Conservation (phyloP, 2,888 invertebrate genomes). For the Nebria brevicollis region DNA sequence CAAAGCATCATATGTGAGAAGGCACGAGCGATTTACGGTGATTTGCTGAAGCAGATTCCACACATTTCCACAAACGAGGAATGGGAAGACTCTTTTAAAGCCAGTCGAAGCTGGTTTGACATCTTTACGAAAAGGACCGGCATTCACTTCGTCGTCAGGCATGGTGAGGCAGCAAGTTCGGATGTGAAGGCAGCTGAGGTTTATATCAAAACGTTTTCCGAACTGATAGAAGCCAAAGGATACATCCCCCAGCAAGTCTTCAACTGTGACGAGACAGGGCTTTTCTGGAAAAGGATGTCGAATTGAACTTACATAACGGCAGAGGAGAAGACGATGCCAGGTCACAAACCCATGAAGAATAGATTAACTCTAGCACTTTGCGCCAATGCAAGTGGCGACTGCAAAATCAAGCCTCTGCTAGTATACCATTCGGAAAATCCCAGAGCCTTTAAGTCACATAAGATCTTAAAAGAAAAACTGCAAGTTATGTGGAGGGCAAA, state of each 20-base stretch:
- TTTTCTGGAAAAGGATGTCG: constrained; percentile 51
- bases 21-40: background rate
- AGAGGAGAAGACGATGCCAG: constrained; percentile 54
- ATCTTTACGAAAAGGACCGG: too few relatives aligned
- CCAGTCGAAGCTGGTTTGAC: too few relatives aligned
- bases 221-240: constrained; percentile 47
- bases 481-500: constrained; percentile 49
- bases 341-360: constrained; percentile 54
- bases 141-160: too few relatives aligned
- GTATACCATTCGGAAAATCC: constrained; percentile 52
- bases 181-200: too few relatives aligned
- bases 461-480: constrained; percentile 37
- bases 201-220: too few relatives aligned
- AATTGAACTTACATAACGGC: constrained; percentile 50
- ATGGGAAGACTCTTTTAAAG: too few relatives aligned
- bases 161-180: too few relatives aligned
- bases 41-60: too few relatives aligned
- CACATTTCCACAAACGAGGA: too few relatives aligned
- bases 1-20: too few relatives aligned
- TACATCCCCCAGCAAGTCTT: constrained; percentile 50
- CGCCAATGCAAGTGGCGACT: constrained; percentile 52
- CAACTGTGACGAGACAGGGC: constrained; percentile 50
- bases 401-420: constrained; percentile 53
- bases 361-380: constrained; percentile 52
- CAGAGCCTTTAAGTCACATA: constrained; percentile 48